Base-by-base conservation (phyloP, 2,113 vertebrate species). In the Promerops cafer region DNA sequence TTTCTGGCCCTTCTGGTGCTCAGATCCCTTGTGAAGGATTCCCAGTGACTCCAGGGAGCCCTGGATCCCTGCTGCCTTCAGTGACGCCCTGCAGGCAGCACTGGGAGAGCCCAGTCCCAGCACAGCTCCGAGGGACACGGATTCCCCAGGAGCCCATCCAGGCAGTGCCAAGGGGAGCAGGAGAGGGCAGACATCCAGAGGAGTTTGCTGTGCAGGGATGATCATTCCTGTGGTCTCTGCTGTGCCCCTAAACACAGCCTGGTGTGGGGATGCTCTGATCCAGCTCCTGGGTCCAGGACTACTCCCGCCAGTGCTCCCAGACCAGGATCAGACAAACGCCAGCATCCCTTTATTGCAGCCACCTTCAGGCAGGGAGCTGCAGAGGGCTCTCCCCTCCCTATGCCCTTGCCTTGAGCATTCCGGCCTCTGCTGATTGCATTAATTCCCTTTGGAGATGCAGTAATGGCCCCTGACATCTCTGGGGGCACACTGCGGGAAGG, bases 401-500 rank as follows among this genome's bases (percentile, higher is more conserved):
- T 18, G 52, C 22, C 65, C 78, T 78, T 28, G 47, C 75, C 78
- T 28, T 3, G 22, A 93, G 69, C 57, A 56, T 37, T 28, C n/a
- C 82, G 63, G 69, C 44, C 78, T 54, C 66, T 57, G 40, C 70
- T 37, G 44, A 71, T 87, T 19, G 70, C 80, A 52, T 68, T 57
- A 16, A 90, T 95, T 91, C 83, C 85, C 57, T 57, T 84, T 50
- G 50, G 76, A 87, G 80, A 40, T 3, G 39, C 74, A 60, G 37
- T 60, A 64, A 93, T 13, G 37, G 44, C 90, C 79, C 66, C 70
- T 85, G 88, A 69, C 66, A 80, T 47, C 81, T 87, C 92, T 49
- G 7, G 44, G 92, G 87, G 53, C 61, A 56, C 83, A 30, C 70
- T 60, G 19, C 17, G 65, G 70, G 70, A 60, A 63, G 44, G 52